Base-by-base conservation (phyloP, 2,797 vertebrate species). In the Melopsittacus undulatus region DNA sequence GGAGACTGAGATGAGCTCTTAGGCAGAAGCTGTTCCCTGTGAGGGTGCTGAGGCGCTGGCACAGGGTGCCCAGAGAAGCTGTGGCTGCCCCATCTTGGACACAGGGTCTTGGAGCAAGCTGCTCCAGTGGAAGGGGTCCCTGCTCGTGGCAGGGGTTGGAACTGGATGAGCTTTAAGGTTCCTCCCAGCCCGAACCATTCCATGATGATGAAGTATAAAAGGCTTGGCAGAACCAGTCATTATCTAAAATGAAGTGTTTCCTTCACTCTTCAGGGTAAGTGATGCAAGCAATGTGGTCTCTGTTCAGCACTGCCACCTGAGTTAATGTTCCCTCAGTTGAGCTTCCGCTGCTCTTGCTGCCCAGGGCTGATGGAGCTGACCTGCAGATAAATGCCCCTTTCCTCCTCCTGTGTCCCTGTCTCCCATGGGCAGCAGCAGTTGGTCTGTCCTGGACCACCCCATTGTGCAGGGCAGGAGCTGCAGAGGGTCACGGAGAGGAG, bases 401-500 rank as follows among this genome's bases (percentile, higher is more conserved):
- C n/a, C 2, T 10, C 6, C 32, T 49, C 40, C 54, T 11, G 0
- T 3, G 6, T 7, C 61, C 49, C 29, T 11, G 20, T 15, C 20
- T 21, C 54, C 34, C 2, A 0, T 13, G 59, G n/a, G 63, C 59
- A 77, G 73, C 45, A 30, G 57, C 21, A 24, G 9, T 8, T 0
- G 0, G 18, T 27, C 54, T n/a, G 11, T 14, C 9, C 26, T 21
- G 8, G 46, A 27, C 17, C 27, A 27, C 17, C 27, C 15, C 1
- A 3, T 48, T 40, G 34, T 8, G 5, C 0, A 11, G 7, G 56
- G 43, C 1, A 26, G 90, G 45, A 52, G 1, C 2, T 43, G 7
- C 32, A 48, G n/a, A 40, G 52, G 34, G 23, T 26, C 11, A 1
- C 4, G 6, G 30, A 29, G 59, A 64, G 36, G 29, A 77, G 61